Conservation (phyloP, 2,113 vertebrate genomes). For the Axis porcinus region DNA sequence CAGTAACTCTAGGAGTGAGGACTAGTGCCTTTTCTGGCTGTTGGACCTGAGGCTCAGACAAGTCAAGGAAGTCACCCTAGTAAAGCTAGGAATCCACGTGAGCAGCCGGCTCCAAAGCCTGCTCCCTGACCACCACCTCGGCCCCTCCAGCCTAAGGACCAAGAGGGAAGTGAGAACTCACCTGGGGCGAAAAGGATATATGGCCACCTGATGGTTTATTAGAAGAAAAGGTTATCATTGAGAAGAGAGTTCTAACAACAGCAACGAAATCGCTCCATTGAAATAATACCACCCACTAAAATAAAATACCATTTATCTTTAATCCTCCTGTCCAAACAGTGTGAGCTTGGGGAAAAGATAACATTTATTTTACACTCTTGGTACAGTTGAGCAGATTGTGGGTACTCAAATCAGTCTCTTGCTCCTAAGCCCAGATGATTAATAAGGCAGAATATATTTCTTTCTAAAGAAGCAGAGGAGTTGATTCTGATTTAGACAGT, state of each 20-base stretch:
- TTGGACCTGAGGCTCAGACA: not conserved
- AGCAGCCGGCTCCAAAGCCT: not conserved
- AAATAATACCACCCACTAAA: conserved; percentile 46
- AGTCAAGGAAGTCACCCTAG: not conserved
- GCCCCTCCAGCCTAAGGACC: not conserved
- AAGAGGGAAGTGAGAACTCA: not conserved
- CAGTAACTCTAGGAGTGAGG: not conserved
- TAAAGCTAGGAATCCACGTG: not conserved
- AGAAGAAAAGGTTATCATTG: not conserved
- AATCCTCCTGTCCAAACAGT: conserved; percentile 40
- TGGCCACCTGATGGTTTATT: not conserved
- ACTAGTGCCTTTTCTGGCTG: not conserved
- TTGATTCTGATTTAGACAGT: conserved; percentile 68
- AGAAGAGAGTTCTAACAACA: conserved; percentile 27
- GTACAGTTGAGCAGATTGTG: conserved; percentile 47
- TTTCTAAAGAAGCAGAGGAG: conserved; percentile 64
- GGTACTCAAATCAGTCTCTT: conserved; percentile 48
- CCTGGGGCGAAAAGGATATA: not conserved
- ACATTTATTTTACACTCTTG: conserved; percentile 55
- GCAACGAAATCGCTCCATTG: not conserved
- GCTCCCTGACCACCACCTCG: not conserved
- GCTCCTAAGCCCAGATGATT: conserved; percentile 69
- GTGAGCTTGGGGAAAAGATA: conserved; percentile 15
- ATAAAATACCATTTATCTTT: conserved; percentile 54
- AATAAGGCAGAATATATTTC: conserved; percentile 75